phyloP scores from a whole-genome alignment of 2,888 invertebrate species.

The Theretra japonica region DNA sequence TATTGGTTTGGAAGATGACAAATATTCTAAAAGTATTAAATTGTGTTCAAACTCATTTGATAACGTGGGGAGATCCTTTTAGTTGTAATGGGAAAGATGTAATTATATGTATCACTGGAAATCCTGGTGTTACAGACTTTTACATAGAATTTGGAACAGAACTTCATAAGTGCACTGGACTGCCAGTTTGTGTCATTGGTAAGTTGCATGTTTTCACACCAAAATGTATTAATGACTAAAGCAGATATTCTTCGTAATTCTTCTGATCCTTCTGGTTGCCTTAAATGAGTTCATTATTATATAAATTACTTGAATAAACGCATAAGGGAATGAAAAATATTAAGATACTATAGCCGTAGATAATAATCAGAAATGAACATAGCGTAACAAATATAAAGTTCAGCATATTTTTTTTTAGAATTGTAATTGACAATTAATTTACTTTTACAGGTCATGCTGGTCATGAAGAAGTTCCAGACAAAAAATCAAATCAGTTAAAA shows the following conservation, averaged over 20 bases:
- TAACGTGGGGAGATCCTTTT: conserved; percentile 90
- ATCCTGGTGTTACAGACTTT: conserved; percentile 94
- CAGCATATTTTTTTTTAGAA: too few species aligned
- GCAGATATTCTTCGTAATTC: too few species aligned
- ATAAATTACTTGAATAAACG: too few species aligned
- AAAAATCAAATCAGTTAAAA: conserved; percentile 74
- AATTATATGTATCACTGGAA: conserved; percentile 92
- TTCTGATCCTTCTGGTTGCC: too few species aligned
- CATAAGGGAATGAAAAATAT: too few species aligned
- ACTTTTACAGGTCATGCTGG: conserved; percentile 90
- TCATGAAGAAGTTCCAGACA: conserved; percentile 80
- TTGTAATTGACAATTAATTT: too few species aligned
- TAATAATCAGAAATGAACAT: too few species aligned
- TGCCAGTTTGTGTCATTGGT: conserved; percentile 93
- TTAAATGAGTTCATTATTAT: too few species aligned
- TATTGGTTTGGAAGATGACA: conserved; percentile 48
- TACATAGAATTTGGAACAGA: conserved; percentile 90
- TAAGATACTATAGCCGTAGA: too few species aligned
- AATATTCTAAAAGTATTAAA: conserved; percentile 76
- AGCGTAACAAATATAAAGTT: too few species aligned
- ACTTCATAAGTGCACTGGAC: conserved; percentile 85
- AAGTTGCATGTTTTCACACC: conserved; percentile 42
- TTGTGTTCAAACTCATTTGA: conserved; percentile 88
- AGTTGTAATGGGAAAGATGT: conserved; percentile 84
- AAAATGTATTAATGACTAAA: not conserved